A percentile compares a stretch with the other conserved stretches of the same genome.
Conservation (phyloP, 2,888 invertebrate genomes). For the Drepana falcataria region DNA sequence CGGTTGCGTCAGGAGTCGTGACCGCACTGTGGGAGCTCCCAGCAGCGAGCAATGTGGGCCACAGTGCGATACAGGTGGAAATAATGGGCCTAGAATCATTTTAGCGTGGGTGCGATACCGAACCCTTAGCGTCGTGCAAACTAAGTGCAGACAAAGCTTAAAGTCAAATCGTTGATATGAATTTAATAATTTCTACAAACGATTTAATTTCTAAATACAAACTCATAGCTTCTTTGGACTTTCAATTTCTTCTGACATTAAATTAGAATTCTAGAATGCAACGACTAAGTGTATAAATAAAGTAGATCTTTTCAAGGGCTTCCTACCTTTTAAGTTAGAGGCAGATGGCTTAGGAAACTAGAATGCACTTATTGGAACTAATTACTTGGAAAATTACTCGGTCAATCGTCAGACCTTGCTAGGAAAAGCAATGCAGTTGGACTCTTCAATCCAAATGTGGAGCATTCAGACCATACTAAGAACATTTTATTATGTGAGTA, state of each 20-base stretch:
- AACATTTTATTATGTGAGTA: not conserved
- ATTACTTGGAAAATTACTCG: not conserved
- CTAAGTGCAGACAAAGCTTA: no score
- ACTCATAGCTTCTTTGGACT: no score
- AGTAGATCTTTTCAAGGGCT: not conserved
- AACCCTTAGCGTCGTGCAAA: not conserved
- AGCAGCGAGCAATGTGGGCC: constrained; percentile 15
- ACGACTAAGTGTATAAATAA: not conserved
- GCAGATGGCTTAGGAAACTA: not conserved
- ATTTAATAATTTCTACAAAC: not conserved
- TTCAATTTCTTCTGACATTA: no score
- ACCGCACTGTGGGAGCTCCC: constrained; percentile 16
- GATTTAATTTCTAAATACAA: no score
- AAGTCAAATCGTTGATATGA: not conserved
- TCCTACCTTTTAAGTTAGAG: not conserved
- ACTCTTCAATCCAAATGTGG: not conserved
- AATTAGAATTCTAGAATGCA: not conserved
- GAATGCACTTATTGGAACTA: not conserved
- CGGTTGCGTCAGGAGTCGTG: constrained; percentile 39
- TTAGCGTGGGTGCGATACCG: not conserved
- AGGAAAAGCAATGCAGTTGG: not conserved
- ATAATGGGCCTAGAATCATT: constrained; percentile 2
- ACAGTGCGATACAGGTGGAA: constrained; percentile 6
- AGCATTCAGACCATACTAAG: not conserved
- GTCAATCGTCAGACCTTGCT: not conserved